Evolutionary conservation across 1,140 invertebrate genomes (phyloP).

Genomic region (Diorhabda sublineata): DNA sequence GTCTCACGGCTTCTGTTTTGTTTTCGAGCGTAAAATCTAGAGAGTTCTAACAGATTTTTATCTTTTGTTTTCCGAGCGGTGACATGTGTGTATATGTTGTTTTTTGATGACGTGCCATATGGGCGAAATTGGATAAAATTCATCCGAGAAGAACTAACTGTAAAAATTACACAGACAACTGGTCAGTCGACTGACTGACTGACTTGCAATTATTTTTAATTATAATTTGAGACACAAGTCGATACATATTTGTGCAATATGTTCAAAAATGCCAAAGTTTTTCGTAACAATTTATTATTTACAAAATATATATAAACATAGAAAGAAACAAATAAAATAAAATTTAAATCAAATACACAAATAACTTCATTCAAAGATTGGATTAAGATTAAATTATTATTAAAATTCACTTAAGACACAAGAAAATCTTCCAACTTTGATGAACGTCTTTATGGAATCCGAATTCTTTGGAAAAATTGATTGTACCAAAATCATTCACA

Average conservation of each 20-base stretch:
- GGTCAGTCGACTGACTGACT: too few species aligned
- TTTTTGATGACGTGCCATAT: not conserved
- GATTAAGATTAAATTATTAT: not conserved
- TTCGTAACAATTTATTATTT: too few species aligned
- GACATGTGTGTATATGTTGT: not conserved
- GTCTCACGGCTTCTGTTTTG: conserved; percentile 1
- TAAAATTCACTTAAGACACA: not conserved
- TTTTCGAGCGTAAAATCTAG: not conserved
- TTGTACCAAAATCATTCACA: not conserved
- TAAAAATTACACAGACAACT: too few species aligned
- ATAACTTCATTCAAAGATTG: not conserved
- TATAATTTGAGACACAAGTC: too few species aligned
- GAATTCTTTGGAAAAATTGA: not conserved
- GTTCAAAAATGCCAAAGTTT: too few species aligned
- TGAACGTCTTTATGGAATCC: not conserved
- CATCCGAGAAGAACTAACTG: too few species aligned
- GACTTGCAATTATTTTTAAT: too few species aligned
- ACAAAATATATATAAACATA: too few species aligned
- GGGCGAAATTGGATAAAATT: not conserved
- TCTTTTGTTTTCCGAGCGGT: not conserved
- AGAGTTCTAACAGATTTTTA: conserved; percentile 2
- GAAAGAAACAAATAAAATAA: too few species aligned
- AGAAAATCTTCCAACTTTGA: not conserved
- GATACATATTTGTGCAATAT: too few species aligned
- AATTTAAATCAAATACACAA: too few species aligned